phyloP scores from a whole-genome alignment of 2,888 invertebrate species.

The Eilema caniola region DNA sequence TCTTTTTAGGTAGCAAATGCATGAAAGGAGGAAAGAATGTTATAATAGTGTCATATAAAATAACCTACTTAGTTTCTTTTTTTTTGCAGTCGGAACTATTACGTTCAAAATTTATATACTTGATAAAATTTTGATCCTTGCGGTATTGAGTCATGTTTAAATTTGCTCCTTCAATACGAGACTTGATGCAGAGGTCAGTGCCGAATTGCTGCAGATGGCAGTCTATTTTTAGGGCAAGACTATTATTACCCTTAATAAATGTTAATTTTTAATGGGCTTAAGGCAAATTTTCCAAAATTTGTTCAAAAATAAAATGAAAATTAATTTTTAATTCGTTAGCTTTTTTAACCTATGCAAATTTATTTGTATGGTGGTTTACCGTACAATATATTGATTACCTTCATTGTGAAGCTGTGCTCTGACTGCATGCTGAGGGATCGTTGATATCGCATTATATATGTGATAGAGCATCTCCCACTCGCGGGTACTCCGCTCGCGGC shows the following conservation, averaged over 20 bases:
- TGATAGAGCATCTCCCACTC: slow-evolving; percentile 75
- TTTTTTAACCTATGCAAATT: background rate
- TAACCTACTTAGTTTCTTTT: background rate
- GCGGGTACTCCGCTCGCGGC: slow-evolving; percentile 52
- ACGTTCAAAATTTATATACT: background rate
- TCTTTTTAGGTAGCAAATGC: slow-evolving; percentile 20
- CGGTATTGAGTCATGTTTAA: background rate
- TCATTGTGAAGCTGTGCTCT: slow-evolving; percentile 82
- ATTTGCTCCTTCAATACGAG: background rate
- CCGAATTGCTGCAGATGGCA: background rate
- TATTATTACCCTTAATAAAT: background rate
- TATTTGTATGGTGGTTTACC: slow-evolving; percentile 13
- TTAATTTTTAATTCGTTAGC: background rate
- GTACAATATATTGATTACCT: slow-evolving; percentile 65
- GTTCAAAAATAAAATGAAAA: background rate
- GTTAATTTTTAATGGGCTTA: background rate
- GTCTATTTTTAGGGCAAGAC: too few relatives aligned
- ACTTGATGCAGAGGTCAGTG: background rate
- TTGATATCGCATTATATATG: slow-evolving; percentile 78
- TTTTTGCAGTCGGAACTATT: background rate
- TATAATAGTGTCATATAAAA: slow-evolving; percentile 9
- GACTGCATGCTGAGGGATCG: slow-evolving; percentile 77
- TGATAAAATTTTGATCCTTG: background rate
- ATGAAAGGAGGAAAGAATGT: slow-evolving; percentile 38
- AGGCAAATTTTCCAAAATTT: background rate